A percentile compares a stretch with the other conserved stretches of the same genome.
Conservation (phyloP, 92 coral and sea anemone genomes). For the Heteractis magnifica region DNA sequence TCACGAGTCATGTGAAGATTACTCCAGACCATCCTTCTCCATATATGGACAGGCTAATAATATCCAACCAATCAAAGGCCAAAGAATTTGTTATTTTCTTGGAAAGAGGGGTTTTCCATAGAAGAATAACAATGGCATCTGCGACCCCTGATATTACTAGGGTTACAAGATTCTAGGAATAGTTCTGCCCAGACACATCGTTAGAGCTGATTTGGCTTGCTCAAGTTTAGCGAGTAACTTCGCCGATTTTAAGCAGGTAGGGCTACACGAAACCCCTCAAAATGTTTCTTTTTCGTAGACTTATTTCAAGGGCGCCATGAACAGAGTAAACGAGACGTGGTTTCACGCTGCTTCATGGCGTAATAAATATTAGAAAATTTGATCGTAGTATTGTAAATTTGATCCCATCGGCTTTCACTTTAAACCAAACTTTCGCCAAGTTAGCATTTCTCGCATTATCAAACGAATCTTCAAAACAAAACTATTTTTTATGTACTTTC, state of each 20-base stretch:
- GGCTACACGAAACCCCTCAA: not conserved
- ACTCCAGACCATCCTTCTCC: not conserved
- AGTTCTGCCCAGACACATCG: slow-evolving; percentile 23
- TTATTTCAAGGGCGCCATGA: not conserved
- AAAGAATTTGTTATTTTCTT: slow-evolving; percentile 28
- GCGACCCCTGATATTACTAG: not conserved
- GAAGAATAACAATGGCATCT: slow-evolving; percentile 17
- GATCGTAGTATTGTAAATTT: not conserved
- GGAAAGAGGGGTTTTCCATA: slow-evolving; percentile 61
- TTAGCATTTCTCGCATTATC: not conserved
- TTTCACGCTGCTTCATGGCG: not conserved
- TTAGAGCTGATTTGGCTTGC: not conserved
- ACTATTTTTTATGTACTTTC: not conserved
- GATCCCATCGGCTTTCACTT: not conserved
- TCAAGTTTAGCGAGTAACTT: slow-evolving; percentile 11
- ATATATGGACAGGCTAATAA: slow-evolving; percentile 27
- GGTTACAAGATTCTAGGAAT: slow-evolving; percentile 27
- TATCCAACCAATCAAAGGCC: slow-evolving; percentile 48
- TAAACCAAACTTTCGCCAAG: not conserved
- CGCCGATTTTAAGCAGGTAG: not conserved
- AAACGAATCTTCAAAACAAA: not conserved
- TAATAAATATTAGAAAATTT: not conserved
- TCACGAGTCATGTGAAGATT: slow-evolving; percentile 23
- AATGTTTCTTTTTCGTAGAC: not conserved
- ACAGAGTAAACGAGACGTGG: not conserved